A percentile compares a stretch with the other conserved stretches of the same genome.
phyloP scores from a whole-genome alignment of 2,888 invertebrate species.

The Drosophila siamana region DNA sequence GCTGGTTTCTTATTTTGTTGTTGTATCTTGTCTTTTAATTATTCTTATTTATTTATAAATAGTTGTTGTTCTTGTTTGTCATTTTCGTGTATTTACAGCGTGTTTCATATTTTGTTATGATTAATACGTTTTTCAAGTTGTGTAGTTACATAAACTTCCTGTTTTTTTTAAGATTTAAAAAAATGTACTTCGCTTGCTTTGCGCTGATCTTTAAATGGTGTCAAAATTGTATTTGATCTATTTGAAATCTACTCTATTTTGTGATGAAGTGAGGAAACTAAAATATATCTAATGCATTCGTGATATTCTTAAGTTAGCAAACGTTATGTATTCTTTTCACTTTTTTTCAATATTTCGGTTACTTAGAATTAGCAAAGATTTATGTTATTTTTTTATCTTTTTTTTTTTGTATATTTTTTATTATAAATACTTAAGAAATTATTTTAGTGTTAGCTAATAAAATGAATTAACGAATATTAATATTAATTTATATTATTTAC shows the following conservation, averaged over 20 bases:
- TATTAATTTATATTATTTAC: constrained; percentile 50
- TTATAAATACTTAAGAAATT: constrained; percentile 46
- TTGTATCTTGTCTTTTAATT: constrained; percentile 39
- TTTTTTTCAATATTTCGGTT: constrained; percentile 13
- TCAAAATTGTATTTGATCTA: constrained; percentile 48
- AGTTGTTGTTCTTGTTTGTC: constrained; percentile 20
- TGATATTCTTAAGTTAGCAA: constrained; percentile 21
- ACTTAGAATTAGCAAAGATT: constrained; percentile 16
- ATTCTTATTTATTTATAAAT: constrained; percentile 38
- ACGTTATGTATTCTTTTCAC: constrained; percentile 2
- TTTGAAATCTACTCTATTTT: constrained; percentile 55
- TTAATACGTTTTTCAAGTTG: constrained; percentile 43
- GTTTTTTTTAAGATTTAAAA: constrained; percentile 25
- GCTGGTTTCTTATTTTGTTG: constrained; percentile 47
- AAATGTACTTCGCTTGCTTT: constrained; percentile 48
- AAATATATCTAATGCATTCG: constrained; percentile 18
- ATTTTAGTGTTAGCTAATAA: constrained; percentile 41
- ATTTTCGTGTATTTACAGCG: constrained; percentile 61
- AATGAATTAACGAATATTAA: constrained; percentile 45
- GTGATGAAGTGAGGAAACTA: constrained; percentile 53
- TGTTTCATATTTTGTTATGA: constrained; percentile 43
- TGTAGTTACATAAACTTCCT: constrained; percentile 19
- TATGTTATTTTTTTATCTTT: constrained; percentile 14
- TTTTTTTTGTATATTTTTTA: constrained; percentile 18
- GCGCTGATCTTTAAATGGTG: constrained; percentile 32